Evolutionary conservation across 2,797 vertebrate species (phyloP).

Genomic region (Rhincodon typus): DNA sequence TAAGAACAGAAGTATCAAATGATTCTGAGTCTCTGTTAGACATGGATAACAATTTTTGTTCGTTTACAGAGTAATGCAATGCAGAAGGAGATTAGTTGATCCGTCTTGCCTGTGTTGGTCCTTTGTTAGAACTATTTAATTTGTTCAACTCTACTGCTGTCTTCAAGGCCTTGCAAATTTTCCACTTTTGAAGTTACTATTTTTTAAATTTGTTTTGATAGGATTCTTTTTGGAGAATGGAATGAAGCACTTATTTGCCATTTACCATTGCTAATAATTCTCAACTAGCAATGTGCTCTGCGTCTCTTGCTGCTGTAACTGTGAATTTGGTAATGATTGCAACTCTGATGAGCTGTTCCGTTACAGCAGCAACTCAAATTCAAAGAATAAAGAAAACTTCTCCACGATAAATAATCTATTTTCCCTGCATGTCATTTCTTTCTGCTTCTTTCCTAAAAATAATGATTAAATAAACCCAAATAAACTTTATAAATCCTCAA

Average conservation of each 20-base stretch:
- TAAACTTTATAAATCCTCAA: background rate
- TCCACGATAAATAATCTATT: background rate
- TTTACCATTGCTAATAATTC: background rate
- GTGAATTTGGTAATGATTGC: background rate
- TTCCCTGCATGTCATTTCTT: background rate
- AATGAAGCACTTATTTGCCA: background rate
- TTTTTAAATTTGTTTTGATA: background rate
- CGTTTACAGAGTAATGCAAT: background rate
- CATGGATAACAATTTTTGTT: background rate
- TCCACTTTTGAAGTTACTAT: background rate
- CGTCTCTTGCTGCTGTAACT: background rate
- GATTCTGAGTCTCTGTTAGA: background rate
- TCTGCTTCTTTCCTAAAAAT: background rate
- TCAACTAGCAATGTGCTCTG: background rate
- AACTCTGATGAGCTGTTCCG: background rate
- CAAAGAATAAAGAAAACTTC: background rate
- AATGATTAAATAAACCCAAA: background rate
- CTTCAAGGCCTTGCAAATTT: background rate
- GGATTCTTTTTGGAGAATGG: background rate
- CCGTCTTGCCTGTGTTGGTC: background rate
- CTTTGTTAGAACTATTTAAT: background rate
- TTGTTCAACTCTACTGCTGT: background rate
- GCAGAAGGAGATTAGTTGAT: background rate
- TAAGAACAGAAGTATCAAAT: background rate
- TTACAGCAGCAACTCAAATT: background rate